Conservation (phyloP, 2,888 invertebrate species). For the Tachina fera region DNA sequence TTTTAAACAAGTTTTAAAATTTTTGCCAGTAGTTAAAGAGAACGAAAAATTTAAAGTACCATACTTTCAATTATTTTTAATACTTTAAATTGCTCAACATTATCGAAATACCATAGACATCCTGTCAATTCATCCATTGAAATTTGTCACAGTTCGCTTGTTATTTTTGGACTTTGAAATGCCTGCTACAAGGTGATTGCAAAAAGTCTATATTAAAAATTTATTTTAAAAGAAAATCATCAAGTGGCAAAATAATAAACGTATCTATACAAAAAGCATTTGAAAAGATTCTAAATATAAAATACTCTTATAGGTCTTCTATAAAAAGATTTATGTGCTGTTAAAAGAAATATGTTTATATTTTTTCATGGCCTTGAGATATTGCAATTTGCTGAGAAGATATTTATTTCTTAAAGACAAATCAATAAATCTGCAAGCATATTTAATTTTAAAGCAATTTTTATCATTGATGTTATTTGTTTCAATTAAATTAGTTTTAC, state of each 20-base stretch:
- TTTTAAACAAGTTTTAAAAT: too few relatives aligned
- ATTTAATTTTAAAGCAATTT: not conserved
- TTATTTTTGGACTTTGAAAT: constrained; percentile 9
- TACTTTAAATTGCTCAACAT: not conserved
- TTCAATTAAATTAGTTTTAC: constrained; percentile 8
- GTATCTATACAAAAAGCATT: not conserved
- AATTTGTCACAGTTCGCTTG: not conserved
- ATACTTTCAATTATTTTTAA: too few relatives aligned
- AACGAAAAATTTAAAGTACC: not conserved
- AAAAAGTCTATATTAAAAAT: not conserved
- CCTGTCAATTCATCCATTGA: not conserved
- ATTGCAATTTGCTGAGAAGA: not conserved
- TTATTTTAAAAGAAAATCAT: not conserved
- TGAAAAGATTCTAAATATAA: constrained; percentile 6
- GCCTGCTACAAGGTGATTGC: not conserved
- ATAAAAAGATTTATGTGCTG: constrained; percentile 27
- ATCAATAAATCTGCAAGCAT: constrained; percentile 1
- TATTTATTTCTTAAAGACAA: constrained; percentile 3
- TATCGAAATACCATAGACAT: not conserved
- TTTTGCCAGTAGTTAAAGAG: not conserved
- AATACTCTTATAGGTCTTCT: not conserved
- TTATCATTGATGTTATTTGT: not conserved
- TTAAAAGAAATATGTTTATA: constrained; percentile 7
- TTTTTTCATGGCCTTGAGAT: not conserved
- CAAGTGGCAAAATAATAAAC: not conserved